Evolutionary conservation across 2,797 vertebrate genomes (phyloP), one percentile per base, ranked within the genome.

Genomic region (Harpagifer antarcticus): DNA sequence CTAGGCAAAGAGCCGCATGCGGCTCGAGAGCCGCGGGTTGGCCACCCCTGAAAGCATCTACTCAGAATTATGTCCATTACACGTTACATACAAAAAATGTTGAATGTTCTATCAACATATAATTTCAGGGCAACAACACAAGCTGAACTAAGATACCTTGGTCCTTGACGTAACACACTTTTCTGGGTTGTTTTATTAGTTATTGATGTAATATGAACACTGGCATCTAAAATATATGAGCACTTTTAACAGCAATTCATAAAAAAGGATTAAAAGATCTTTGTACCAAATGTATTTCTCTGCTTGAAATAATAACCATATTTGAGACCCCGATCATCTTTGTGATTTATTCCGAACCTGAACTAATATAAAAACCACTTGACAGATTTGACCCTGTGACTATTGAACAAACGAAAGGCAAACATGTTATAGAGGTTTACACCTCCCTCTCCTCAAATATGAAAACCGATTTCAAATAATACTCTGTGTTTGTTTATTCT

Each of bases 401-500:
- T 9, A 7, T 16, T n/a, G 31, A 31, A 60, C 9, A 68, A 72
- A 50, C 15, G 5, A 27, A 75, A 16, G 0, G 0, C 48, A 42
- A 1, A 47, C 19, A 61, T 49, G 31, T 57, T 60, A n/a, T 56
- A 7, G 37, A 48, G 37, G 1, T 72, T 69, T 58, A 20, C 33
- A 59, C 14, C 44, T 54, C 17, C 50, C 43, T 31, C 37, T 31
- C 10, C 33, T 49, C 7, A 76, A 68, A 56, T 23, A 40, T 37
- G 40, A n/a, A 70, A 58, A 62, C 45, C 8, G 11, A 60, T 40
- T 33, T 44, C 17, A 67, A 80, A 53, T 61, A 31, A 60, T 13
- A 56, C 42, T 19, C 1, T 40, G 14, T 42, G 16, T 72, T 55
- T 55, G 44, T 82, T 80, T 65, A 44, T 68, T 76, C 50, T 13